Evolutionary conservation across 2,888 invertebrate genomes (phyloP), one percentile per base, ranked within the genome.

Genomic region (Odontomyia ornata): DNA sequence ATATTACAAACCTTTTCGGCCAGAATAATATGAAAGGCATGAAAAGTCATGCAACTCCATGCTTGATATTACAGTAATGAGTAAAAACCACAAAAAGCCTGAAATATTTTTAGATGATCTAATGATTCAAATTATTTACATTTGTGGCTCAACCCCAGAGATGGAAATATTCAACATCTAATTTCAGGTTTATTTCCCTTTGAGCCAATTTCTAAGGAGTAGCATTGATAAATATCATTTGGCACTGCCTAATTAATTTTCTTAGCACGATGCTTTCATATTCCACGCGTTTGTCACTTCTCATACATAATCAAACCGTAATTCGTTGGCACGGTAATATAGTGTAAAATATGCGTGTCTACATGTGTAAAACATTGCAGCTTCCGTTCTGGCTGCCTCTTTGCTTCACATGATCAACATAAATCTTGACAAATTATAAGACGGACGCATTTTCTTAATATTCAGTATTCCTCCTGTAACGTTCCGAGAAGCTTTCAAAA

Each of bases 351-450:
- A 69, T 25, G 69, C 15, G 3, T 36, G 65, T 47, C 46, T 28
- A 69, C 69, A 69, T 69, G 21, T 69, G 69, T 69, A 25, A 69
- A 47, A 69, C 69, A 69, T 69, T 69, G 69, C 25, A 73, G 60
- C 73, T 73, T 73, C 73, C 73, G 73, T n/a, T 73, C 23, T 30
- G 36, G 23, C 30, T 25, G 69, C n/a, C 11, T 69, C 69, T 25
- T 46, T n/a, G 25, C 25, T 21, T 9, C 73, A 23, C 43, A 60
- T 23, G 43, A 25, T 27, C 18, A 5, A 18, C 73, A 73, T 73
- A 73, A 73, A 73, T 73, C 73, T 60, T 43, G 57, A 60, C 30
- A 57, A 36, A 57, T 27, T 60, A 36, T 3, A 9, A 36, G 36
- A 36, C 36, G 36, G n/a, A 60, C 57, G 23, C 36, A 57, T 52